These are phyloP conservation scores for Pachydiplax longipennis DNA, from an alignment of 2,888 invertebrate species.

Conservation along the genomic window DNA sequence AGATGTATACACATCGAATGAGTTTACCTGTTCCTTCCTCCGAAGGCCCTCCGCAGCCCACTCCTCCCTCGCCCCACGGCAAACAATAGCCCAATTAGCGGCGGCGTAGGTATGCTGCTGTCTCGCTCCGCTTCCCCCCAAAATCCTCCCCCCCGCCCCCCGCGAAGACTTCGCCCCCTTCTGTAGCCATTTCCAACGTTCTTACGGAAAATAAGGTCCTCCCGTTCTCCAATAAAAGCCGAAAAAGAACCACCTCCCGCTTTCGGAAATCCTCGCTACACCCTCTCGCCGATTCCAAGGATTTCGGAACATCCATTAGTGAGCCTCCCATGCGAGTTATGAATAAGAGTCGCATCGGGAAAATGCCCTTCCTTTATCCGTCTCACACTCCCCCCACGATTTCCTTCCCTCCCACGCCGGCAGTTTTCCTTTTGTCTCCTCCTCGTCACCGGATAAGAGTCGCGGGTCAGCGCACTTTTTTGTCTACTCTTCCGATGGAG, in stretches of 20 bases:
- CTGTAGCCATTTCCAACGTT: neutral
- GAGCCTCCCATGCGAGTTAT: neutral
- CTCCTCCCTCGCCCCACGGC: neutral
- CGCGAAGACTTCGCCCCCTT: neutral
- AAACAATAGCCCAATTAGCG: neutral
- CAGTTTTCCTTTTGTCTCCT: neutral
- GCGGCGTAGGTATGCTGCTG: neutral
- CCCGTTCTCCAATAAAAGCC: neutral
- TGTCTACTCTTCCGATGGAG: neutral
- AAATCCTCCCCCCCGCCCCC: neutral
- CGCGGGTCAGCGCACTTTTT: neutral
- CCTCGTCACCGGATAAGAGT: neutral
- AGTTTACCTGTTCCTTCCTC: neutral
- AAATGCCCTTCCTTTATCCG: neutral
- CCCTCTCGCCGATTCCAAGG: neutral
- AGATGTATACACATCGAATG: neutral
- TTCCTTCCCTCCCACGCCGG: neutral
- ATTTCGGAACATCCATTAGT: neutral
- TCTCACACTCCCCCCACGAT: neutral
- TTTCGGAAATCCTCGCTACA: neutral
- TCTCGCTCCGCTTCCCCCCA: neutral
- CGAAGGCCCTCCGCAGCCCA: neutral
- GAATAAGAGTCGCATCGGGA: neutral
- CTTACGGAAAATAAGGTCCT: neutral
- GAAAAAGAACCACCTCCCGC: neutral